phyloP scores from a whole-genome alignment of 2,797 vertebrate species.

The Eospalax fontanierii region DNA sequence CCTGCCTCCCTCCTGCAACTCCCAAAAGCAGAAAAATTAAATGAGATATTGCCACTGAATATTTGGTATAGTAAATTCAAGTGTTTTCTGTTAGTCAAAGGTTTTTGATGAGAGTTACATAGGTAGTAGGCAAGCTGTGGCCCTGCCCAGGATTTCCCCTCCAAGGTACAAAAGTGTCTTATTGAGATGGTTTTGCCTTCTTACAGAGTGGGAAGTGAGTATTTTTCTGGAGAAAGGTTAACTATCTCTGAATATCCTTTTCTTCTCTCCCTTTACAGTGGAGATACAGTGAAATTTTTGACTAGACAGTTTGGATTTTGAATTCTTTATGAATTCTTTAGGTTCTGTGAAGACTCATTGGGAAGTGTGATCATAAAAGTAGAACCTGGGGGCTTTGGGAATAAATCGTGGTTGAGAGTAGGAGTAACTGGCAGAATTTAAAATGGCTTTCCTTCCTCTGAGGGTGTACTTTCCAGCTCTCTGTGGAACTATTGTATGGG shows the following conservation, averaged over 20 bases:
- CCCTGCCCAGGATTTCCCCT: not conserved
- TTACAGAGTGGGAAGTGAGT: not conserved
- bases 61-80: not conserved
- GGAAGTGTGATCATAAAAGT: not conserved
- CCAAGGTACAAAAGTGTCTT: not conserved
- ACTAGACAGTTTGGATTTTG: slow-evolving; percentile 18
- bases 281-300: not conserved
- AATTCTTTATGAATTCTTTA: slow-evolving; percentile 48
- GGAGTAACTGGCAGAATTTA: not conserved
- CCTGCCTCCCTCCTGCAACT: no score
- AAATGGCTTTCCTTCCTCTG: not conserved
- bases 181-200: not conserved
- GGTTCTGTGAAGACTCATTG: not conserved
- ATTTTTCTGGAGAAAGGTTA: slow-evolving; percentile 26
- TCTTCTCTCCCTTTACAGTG: not conserved
- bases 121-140: not conserved
- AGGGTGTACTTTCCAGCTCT: not conserved
- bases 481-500: not conserved
- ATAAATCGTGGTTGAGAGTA: not conserved
- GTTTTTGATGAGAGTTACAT: not conserved
- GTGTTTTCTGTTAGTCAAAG: not conserved
- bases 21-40: slow-evolving; percentile 27
- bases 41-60: not conserved
- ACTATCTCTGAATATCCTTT: not conserved
- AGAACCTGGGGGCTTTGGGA: not conserved